phyloP scores from a whole-genome alignment of 2,888 invertebrate genomes.

The Caenorhabditis auriculariae region DNA sequence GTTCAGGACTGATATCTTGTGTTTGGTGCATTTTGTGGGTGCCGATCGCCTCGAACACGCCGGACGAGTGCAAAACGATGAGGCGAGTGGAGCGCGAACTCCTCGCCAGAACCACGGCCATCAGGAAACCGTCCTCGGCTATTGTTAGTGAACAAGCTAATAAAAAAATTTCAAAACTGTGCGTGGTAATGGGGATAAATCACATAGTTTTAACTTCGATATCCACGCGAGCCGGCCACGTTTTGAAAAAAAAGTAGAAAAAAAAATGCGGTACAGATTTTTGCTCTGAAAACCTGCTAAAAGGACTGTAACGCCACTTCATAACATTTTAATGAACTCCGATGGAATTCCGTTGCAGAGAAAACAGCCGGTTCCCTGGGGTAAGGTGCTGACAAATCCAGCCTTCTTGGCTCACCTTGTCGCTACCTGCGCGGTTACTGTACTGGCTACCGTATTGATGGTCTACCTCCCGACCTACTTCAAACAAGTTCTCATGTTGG shows the following conservation, averaged over 20 bases:
- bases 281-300: too few species aligned
- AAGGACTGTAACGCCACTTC: too few species aligned
- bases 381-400: slow-evolving; percentile 4
- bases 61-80: neutral
- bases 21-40: neutral
- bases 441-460: slow-evolving; percentile 29
- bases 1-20: neutral
- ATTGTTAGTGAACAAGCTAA: too few species aligned
- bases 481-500: slow-evolving; percentile 26
- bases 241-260: too few species aligned
- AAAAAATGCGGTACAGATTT: too few species aligned
- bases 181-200: too few species aligned
- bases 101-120: neutral
- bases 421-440: slow-evolving; percentile 5
- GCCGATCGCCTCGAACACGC: neutral
- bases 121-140: neutral
- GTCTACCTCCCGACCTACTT: slow-evolving; percentile 42
- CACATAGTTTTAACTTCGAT: too few species aligned
- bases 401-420: slow-evolving; percentile 12
- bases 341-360: too few species aligned
- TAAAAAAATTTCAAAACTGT: too few species aligned
- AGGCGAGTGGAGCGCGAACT: neutral
- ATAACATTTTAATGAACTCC: too few species aligned
- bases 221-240: too few species aligned
- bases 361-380: slow-evolving; percentile 7